A percentile compares a stretch with the other conserved stretches of the same genome.
phyloP scores from a whole-genome alignment of 1,140 invertebrate species.

The Chymomyza costata region DNA sequence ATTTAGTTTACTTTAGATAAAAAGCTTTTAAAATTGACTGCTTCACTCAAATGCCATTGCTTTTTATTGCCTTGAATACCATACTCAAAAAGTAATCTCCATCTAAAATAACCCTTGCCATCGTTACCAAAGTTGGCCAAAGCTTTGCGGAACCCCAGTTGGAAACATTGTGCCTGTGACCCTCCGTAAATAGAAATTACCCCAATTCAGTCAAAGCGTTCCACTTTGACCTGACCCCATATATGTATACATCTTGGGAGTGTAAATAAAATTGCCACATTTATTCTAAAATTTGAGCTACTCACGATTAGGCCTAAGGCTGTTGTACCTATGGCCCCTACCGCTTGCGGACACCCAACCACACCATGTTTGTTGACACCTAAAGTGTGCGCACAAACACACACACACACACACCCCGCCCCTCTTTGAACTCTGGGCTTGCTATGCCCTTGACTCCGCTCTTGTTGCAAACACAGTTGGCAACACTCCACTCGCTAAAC shows the following conservation, averaged over 20 bases:
- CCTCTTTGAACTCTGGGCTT: background rate
- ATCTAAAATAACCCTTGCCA: too few species aligned
- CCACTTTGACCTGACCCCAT: constrained; percentile 21
- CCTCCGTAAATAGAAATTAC: constrained; percentile 47
- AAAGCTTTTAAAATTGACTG: too few species aligned
- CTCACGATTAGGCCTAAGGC: too few species aligned
- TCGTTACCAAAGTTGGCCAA: too few species aligned
- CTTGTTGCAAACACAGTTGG: constrained; percentile 28
- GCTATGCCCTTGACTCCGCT: constrained; percentile 35
- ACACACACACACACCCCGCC: constrained; percentile 31
- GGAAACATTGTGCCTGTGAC: too few species aligned
- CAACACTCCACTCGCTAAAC: constrained; percentile 1
- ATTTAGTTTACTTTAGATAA: too few species aligned
- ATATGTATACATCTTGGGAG: constrained; percentile 37
- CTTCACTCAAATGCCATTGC: too few species aligned
- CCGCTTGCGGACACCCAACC: constrained; percentile 15
- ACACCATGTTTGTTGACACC: constrained; percentile 46
- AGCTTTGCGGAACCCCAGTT: too few species aligned
- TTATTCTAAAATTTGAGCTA: constrained; percentile 26
- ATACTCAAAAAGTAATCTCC: too few species aligned
- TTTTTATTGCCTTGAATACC: too few species aligned
- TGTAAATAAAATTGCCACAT: constrained; percentile 70
- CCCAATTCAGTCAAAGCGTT: constrained; percentile 41
- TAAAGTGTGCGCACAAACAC: constrained; percentile 62
- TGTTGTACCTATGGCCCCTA: constrained; percentile 5